phyloP scores from a whole-genome alignment of 2,888 invertebrate genomes.

The Flexamia atlantica region DNA sequence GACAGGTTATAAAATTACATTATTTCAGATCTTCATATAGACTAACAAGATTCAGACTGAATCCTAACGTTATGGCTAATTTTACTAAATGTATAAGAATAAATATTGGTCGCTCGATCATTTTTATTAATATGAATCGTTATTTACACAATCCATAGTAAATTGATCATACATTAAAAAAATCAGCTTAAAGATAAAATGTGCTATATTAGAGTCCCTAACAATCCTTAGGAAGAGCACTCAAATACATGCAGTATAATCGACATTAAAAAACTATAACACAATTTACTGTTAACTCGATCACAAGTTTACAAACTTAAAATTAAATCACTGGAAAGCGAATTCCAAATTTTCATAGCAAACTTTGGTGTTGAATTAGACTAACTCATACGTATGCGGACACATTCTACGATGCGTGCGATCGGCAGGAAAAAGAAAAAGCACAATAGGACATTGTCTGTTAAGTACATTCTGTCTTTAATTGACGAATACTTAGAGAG shows the following conservation, averaged over 20 bases:
- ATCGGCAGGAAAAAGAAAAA: conserved; percentile 1
- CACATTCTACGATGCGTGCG: not conserved
- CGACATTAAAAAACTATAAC: conserved; percentile 1
- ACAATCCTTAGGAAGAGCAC: conserved; percentile 18
- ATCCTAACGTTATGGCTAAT: conserved; percentile 3
- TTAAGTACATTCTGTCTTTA: conserved; percentile 56
- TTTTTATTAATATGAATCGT: not conserved
- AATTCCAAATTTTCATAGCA: not conserved
- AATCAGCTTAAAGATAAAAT: conserved; percentile 6
- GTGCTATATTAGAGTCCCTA: not conserved
- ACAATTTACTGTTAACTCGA: not conserved
- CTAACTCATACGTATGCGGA: not conserved
- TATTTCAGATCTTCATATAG: not conserved
- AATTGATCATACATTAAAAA: not conserved
- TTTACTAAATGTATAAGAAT: conserved; percentile 43
- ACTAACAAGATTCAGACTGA: not conserved
- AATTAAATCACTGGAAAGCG: not conserved
- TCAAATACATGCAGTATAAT: not conserved
- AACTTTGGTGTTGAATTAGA: conserved; percentile 42
- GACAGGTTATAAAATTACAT: not conserved
- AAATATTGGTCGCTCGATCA: conserved; percentile 36
- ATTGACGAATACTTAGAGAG: conserved; percentile 54
- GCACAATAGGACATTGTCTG: conserved; percentile 17
- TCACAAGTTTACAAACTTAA: not conserved
- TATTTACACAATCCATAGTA: conserved; percentile 36